Conservation (phyloP, 2,113 vertebrate species). For the Acanthochromis polyacanthus region DNA sequence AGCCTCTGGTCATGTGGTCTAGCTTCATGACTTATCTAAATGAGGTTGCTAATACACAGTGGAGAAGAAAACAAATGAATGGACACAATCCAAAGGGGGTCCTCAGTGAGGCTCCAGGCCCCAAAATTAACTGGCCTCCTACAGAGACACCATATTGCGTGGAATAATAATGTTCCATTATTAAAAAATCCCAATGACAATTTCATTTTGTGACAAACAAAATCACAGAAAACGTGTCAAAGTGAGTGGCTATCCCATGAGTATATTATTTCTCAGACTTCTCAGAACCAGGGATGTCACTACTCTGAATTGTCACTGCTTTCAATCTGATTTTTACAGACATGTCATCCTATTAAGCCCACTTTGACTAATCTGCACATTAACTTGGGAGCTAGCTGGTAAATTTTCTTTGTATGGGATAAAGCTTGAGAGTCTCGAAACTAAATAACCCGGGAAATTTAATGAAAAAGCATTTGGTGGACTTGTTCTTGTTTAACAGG, state of each 20-base stretch:
- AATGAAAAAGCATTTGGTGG: slow-evolving; percentile 58
- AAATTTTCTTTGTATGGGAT: slow-evolving; percentile 55
- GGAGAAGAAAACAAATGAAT: slow-evolving; percentile 92
- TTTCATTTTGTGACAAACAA: slow-evolving; percentile 77
- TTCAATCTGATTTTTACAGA: slow-evolving; percentile 84
- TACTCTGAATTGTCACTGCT: slow-evolving; percentile 69
- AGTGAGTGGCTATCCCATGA: slow-evolving; percentile 73
- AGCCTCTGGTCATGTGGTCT: slow-evolving; percentile 90
- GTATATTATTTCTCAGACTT: slow-evolving; percentile 69
- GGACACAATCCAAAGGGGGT: slow-evolving; percentile 78
- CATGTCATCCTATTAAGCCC: slow-evolving; percentile 77
- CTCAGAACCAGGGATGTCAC: slow-evolving; percentile 68
- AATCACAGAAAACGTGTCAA: slow-evolving; percentile 77
- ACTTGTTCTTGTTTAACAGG: slow-evolving; percentile 77
- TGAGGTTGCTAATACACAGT: slow-evolving; percentile 88
- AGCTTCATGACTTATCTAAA: slow-evolving; percentile 88
- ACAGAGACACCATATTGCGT: slow-evolving; percentile 84
- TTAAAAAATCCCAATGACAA: slow-evolving; percentile 82
- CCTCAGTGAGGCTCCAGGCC: slow-evolving; percentile 67
- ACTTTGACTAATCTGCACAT: slow-evolving; percentile 79
- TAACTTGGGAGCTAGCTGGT: slow-evolving; percentile 55
- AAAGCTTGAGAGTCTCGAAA: slow-evolving; percentile 31
- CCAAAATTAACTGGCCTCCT: slow-evolving; percentile 82
- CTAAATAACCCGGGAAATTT: slow-evolving; percentile 49
- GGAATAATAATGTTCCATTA: slow-evolving; percentile 80